A percentile compares a stretch with the other conserved stretches of the same genome.
phyloP scores from a whole-genome alignment of 2,888 invertebrate genomes.

The Mamestra brassicae region DNA sequence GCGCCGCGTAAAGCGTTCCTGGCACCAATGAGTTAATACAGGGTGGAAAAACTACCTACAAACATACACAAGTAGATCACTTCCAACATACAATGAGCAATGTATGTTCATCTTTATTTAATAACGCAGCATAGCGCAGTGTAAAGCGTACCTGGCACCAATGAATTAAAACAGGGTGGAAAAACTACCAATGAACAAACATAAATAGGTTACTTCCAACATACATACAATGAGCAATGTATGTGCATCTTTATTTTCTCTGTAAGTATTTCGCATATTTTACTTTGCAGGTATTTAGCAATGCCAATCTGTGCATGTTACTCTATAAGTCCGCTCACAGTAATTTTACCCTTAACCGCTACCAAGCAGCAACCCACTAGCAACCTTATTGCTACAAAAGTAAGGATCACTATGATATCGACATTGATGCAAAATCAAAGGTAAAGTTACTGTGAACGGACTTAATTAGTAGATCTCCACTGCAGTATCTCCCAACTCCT shows the following conservation, averaged over 20 bases:
- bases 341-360: too few relatives aligned
- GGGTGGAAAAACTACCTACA: too few relatives aligned
- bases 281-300: slow-evolving; percentile 41
- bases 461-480: neutral
- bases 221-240: neutral
- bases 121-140: neutral
- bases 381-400: too few relatives aligned
- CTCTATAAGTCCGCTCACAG: neutral
- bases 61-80: too few relatives aligned
- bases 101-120: neutral
- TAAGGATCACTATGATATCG: too few relatives aligned
- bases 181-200: neutral
- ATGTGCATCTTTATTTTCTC: slow-evolving; percentile 1
- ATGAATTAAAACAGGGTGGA: too few relatives aligned
- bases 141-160: too few relatives aligned
- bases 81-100: too few relatives aligned
- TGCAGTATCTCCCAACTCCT: neutral
- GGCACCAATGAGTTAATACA: too few relatives aligned
- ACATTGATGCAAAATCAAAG: too few relatives aligned
- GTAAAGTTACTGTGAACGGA: too few relatives aligned
- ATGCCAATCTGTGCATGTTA: slow-evolving; percentile 27
- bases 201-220: neutral
- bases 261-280: slow-evolving; percentile 35
- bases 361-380: too few relatives aligned
- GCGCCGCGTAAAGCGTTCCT: neutral